Evolutionary conservation across 2,888 invertebrate species (phyloP), one percentile per base, ranked within the genome.

Genomic region (Cheilosia impressa): DNA sequence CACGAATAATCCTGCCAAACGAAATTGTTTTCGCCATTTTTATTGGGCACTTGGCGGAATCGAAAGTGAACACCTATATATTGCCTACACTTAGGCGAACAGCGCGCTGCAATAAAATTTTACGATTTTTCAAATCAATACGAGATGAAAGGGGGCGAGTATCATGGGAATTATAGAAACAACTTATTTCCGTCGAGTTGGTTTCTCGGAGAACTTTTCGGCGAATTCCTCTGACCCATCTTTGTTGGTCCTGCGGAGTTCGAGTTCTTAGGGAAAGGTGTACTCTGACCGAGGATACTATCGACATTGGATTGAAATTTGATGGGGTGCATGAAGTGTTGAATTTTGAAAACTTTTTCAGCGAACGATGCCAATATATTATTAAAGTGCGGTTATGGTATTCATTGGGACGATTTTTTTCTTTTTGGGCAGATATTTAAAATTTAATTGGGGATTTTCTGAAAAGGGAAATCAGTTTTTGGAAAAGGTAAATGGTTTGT

Each of bases 31-130:
- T 69, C 75, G 75, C 69, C 79, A 73, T 58, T 79, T 83, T 83
- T 83, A 83, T 69, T 73, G 73, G 63, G 55, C 63, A 75, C 79
- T 84, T 79, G 83, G 79, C 45, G 68, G 75, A 79, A 79, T 84
- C 53, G 69, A 79, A 58, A 65, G 69, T 79, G 73, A 75, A 84
- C 65, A 57, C 57, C 63, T 24, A 41, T 31, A 52, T 43, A 52
- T 24, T 58, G 15, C 31, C 17, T 6, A 34, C 4, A 7, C 31
- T 6, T 43, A 13, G 38, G 38, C 38, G 57, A 62, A 27, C 6
- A 57, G 60, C 24, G 24, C 22, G 34, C 31, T 71, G 71, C 38
- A 41, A 78, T 65, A 65, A 69, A 79, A 60, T 84, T 84, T 69
- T 75, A 75, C 43, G 79, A 79, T 75, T 84, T 79, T 63, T 63